Conservation (phyloP, 2,888 invertebrate species). For the Callinectes sapidus region DNA sequence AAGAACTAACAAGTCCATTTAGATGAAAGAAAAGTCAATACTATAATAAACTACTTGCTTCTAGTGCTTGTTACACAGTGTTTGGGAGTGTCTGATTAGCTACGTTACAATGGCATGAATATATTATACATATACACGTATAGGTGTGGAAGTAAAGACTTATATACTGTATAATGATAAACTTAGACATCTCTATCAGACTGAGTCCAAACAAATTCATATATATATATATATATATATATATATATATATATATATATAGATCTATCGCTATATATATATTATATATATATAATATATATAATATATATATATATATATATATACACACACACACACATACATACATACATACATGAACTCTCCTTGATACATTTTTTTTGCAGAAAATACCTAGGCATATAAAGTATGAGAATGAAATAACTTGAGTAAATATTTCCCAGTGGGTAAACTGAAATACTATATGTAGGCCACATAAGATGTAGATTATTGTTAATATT, state of each 20-base stretch:
- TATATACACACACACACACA: no score
- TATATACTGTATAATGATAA: constrained; percentile 12
- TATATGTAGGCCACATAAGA: background rate
- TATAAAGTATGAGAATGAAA: background rate
- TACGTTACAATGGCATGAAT: background rate
- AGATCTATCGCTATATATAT: no score
- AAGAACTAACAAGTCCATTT: constrained; percentile 45
- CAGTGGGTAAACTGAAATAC: background rate
- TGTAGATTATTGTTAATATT: constrained; percentile 7
- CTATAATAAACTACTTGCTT: background rate
- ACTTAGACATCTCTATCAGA: background rate
- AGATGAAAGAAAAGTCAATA: background rate
- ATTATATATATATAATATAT: no score
- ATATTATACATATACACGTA: background rate
- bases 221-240: no score
- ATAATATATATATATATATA: no score
- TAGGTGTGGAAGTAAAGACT: constrained; percentile 3
- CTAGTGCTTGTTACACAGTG: constrained; percentile 32
- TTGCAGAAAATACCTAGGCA: background rate
- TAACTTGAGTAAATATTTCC: background rate
- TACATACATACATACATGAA: no score
- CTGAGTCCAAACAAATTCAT: background rate
- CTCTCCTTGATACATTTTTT: background rate
- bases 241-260: no score
- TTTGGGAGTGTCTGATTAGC: constrained; percentile 1